Evolutionary conservation across 2,888 invertebrate genomes (phyloP).

Genomic region (Standfussiana lucernea): DNA sequence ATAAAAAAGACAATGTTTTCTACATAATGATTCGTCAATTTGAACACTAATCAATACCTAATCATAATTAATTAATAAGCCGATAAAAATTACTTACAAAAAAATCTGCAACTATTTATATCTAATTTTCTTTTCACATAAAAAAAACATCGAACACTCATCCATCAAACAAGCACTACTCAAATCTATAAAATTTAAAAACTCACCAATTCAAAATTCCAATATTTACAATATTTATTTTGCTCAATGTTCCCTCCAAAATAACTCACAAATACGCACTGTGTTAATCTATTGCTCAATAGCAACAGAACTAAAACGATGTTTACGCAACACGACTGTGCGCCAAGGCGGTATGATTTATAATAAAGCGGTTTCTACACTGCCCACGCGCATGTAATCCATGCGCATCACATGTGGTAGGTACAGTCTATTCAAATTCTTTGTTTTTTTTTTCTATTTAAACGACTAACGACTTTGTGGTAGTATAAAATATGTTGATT

Average conservation of each 20-base stretch:
- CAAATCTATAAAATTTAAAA: neutral
- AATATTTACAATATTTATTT: neutral
- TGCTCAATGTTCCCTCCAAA: neutral
- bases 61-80: neutral
- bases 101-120: neutral
- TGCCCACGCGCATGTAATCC: constrained; percentile 38
- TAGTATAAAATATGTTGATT: neutral
- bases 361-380: constrained; percentile 59
- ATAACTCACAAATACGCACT: constrained; percentile 18
- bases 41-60: neutral
- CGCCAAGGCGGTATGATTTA: constrained; percentile 45
- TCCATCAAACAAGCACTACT: neutral
- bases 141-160: neutral
- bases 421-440: constrained; percentile 23
- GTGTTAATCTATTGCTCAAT: constrained; percentile 25
- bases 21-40: neutral
- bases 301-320: constrained; percentile 16
- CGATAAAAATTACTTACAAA: neutral
- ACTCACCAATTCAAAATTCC: constrained; percentile 15
- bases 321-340: constrained; percentile 44
- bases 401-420: constrained; percentile 13
- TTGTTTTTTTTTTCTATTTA: neutral
- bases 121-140: neutral
- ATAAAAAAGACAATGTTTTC: no score
- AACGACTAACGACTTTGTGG: neutral